These are phyloP conservation scores for Chroicocephalus ridibundus DNA, from an alignment of 2,113 vertebrate genomes.

Conservation along the genomic window DNA sequence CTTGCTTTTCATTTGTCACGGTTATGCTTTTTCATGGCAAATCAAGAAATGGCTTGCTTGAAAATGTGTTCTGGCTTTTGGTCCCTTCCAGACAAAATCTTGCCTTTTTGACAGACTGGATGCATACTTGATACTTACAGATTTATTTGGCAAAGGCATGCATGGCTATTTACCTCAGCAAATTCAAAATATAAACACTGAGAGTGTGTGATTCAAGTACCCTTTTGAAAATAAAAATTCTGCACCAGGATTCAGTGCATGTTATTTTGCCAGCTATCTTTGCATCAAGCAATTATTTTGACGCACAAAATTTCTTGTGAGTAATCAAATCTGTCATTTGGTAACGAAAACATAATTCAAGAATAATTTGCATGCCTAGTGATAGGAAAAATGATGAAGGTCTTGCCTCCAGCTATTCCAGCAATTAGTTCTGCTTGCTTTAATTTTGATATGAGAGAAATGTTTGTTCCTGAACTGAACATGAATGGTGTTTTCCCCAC, in stretches of 20 bases:
- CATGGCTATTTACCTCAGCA: constrained; percentile 16
- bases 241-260: background rate
- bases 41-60: constrained; percentile 12
- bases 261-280: constrained; percentile 21
- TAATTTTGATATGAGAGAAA: background rate
- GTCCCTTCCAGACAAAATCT: background rate
- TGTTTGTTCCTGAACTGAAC: background rate
- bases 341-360: background rate
- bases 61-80: background rate
- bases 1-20: background rate
- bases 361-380: constrained; percentile 48
- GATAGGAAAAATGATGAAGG: background rate
- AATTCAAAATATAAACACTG: background rate
- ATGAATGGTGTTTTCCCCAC: background rate
- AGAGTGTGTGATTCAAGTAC: background rate
- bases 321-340: constrained; percentile 52
- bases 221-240: background rate
- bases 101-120: background rate
- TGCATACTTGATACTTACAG: background rate
- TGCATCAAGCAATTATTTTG: constrained; percentile 31
- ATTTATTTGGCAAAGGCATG: background rate
- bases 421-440: constrained; percentile 30
- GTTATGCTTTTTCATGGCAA: background rate
- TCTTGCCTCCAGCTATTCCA: constrained; percentile 22
- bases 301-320: constrained; percentile 22